Conservation (phyloP, 2,888 invertebrate genomes). For the Dryobota labecula region DNA sequence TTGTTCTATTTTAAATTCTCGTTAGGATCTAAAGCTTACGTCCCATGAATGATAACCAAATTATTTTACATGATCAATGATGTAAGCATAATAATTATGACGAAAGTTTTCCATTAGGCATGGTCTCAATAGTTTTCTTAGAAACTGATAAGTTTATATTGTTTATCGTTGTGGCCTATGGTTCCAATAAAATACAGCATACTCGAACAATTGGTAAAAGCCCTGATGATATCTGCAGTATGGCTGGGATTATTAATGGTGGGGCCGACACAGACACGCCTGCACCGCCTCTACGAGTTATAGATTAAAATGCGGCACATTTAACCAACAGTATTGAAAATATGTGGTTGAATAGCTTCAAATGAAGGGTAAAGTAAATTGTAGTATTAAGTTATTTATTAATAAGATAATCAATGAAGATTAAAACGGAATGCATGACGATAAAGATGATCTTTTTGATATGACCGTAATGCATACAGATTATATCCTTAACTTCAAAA, state of each 20-base stretch:
- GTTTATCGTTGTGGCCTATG: slow-evolving; percentile 5
- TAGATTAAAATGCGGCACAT: slow-evolving; percentile 63
- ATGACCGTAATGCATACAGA: slow-evolving; percentile 11
- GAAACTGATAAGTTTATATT: slow-evolving; percentile 18
- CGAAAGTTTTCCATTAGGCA: neutral
- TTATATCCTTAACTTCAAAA: slow-evolving; percentile 25
- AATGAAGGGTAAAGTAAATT: slow-evolving; percentile 6
- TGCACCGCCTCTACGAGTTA: slow-evolving; percentile 69
- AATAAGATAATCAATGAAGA: slow-evolving; percentile 17
- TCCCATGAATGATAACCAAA: neutral
- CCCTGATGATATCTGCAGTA: slow-evolving; percentile 70
- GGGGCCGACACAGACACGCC: slow-evolving; percentile 71
- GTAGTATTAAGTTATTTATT: slow-evolving; percentile 6
- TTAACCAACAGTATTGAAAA: slow-evolving; percentile 30
- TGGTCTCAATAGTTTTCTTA: slow-evolving; percentile 29
- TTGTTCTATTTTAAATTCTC: neutral
- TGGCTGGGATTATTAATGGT: slow-evolving; percentile 77
- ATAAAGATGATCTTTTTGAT: slow-evolving; percentile 41
- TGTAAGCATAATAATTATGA: neutral
- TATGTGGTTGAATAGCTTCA: slow-evolving; percentile 24
- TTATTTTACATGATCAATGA: slow-evolving; percentile 7
- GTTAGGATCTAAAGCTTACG: neutral
- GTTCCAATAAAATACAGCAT: slow-evolving; percentile 52
- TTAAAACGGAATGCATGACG: slow-evolving; percentile 35
- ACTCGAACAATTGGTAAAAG: slow-evolving; percentile 65